Base-by-base conservation (phyloP, 2,888 invertebrate species). In the Oxyteleia sp. region DNA sequence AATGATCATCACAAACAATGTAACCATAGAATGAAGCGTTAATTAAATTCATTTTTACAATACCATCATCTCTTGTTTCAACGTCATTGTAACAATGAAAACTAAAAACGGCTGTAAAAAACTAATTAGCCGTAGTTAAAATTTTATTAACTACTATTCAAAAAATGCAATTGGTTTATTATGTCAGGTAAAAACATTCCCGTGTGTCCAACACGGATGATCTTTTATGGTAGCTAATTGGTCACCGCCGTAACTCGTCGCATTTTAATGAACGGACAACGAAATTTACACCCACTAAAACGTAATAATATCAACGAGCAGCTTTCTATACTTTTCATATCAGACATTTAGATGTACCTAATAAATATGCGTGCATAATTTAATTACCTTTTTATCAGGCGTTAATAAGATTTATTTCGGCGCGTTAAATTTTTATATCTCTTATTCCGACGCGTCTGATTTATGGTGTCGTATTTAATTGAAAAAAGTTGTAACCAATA, bases 321-420 rank as follows among this genome's bases (percentile, higher is more conserved):
- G 49, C 59, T 59, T 29, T 61, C 66, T 45, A 51, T 11, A 29
- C 43, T 49, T 45, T 43, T 53, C 49, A 45, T 53, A 53, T 53
- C 43, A 11, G 59, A 38, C 18, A 43, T 51, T 43, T 76, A 59
- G 23, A 53, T 43, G 43, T 41, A 23, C 20, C 78, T 47, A 63
- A 78, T 69, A 68, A 78, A 63, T 63, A 78, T 63, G 53, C 32
- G 15, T 32, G 69, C 55, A 35, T 69, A 78, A 78, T 63, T 68
- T 45, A 61, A 78, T 61, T 55, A 63, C 5, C 43, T 26, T 13
- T 35, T 78, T 69, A 63, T 55, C 63, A 69, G 53, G 69, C 55
- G 78, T 68, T 49, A 68, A 76, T 57, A 68, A 68, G 68, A 66
- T 76, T 68, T 76, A 76, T 68, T 20, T 43, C 38, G 45, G 10